Evolutionary conservation across 2,888 invertebrate species (phyloP), one percentile per base, ranked within the genome.

Genomic region (Eumerus sabulonum): DNA sequence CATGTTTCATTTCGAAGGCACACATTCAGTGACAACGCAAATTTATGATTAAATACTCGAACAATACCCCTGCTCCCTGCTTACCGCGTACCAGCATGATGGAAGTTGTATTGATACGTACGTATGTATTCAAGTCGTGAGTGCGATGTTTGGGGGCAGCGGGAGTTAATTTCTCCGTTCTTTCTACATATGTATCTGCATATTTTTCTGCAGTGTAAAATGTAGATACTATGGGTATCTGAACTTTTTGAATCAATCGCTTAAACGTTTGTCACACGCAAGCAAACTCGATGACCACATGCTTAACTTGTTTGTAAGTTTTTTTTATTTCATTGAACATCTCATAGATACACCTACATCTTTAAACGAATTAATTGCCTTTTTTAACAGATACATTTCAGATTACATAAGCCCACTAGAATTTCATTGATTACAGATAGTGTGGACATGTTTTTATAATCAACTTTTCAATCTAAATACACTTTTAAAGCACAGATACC

Each of bases 401-500:
- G 12, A 1, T 74, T 76, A 66, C 50, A 53, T 53, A 71, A 76
- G 53, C 18, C 45, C 12, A 50, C 14, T 40, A 12, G 11, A 27
- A 27, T 27, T 27, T 27, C 36, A 12, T 17, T 13, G 1, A 12
- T 27, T 27, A 27, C 27, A n/a, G n/a, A n/a, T n/a, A 11, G 38
- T 44, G 19, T 18, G 42, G 42, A 50, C 40, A 5, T 42, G 12
- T 36, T 45, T 40, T 27, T 7, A 7, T 27, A 54, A 67, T 66
- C 76, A 77, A 72, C 72, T 72, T 51, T 60, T 54, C 7, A 27
- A 7, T 27, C 7, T 4, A 27, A 27, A 27, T 27, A 27, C 27
- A 27, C 27, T 59, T 48, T 60, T 56, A 36, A 19, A 63, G 64
- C 71, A 64, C 64, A 76, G 64, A 70, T 48, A 27, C 27, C 5